Conservation (phyloP, 2,888 invertebrate species). For the Laspeyria flexula region DNA sequence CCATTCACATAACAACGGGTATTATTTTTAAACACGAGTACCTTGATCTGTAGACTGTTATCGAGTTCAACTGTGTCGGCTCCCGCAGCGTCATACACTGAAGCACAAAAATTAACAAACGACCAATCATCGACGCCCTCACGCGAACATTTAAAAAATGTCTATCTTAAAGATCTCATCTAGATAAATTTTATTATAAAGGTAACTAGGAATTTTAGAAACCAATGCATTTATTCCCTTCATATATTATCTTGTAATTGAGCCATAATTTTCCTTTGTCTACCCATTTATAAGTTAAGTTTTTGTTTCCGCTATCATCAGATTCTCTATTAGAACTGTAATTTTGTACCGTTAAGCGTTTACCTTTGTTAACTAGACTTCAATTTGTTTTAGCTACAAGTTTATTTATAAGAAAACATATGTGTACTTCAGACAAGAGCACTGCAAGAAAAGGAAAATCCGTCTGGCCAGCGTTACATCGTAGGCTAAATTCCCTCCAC, state of each 20-base stretch:
- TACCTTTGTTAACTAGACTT: not conserved
- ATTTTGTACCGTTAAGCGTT: not conserved
- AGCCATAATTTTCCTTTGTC: no score
- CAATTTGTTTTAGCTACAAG: not conserved
- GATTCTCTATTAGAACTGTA: not conserved
- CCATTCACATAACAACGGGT: constrained; percentile 11
- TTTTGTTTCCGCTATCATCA: not conserved
- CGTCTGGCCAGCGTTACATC: no score
- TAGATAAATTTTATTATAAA: constrained; percentile 2
- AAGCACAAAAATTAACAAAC: constrained; percentile 33
- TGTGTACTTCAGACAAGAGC: no score
- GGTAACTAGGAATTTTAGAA: no score
- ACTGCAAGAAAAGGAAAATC: no score
- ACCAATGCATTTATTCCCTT: no score
- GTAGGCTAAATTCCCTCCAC: no score
- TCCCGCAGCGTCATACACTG: constrained; percentile 59
- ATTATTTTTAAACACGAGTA: constrained; percentile 38
- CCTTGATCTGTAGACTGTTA: constrained; percentile 43
- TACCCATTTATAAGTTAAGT: no score
- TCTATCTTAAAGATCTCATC: constrained; percentile 5
- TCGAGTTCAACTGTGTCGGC: constrained; percentile 45
- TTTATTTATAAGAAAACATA: no score
- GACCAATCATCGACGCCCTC: constrained; percentile 14
- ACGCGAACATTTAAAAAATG: not conserved
- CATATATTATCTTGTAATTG: no score